These are phyloP conservation scores for Morone saxatilis DNA, from an alignment of 2,113 vertebrate species.

Conservation along the genomic window DNA sequence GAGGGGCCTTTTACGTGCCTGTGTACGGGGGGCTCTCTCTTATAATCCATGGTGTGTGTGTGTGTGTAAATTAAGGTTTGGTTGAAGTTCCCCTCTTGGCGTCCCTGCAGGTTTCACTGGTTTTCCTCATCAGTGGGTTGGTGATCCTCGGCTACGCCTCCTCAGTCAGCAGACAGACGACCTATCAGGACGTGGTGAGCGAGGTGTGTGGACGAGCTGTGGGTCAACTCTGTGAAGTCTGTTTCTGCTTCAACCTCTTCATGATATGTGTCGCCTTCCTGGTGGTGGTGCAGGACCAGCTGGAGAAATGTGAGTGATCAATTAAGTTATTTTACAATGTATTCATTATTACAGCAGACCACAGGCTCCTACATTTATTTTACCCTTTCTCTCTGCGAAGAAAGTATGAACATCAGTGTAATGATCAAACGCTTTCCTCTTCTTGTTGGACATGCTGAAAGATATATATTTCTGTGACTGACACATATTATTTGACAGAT, in stretches of 20 bases:
- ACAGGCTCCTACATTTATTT: not conserved
- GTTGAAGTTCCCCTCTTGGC: not conserved
- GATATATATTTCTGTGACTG: not conserved
- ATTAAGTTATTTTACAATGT: not conserved
- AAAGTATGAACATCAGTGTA: not conserved
- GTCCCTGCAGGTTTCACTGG: constrained; percentile 88
- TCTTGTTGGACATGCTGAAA: not conserved
- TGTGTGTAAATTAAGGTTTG: not conserved
- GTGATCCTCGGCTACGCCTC: constrained; percentile 91
- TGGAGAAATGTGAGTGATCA: constrained; percentile 91
- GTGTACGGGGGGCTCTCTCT: not conserved
- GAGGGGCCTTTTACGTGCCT: not conserved
- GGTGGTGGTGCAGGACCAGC: constrained; percentile 95
- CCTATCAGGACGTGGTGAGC: constrained; percentile 93
- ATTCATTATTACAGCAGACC: not conserved
- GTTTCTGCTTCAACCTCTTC: constrained; percentile 95
- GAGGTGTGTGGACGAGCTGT: constrained; percentile 87
- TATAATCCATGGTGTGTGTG: constrained; percentile 14
- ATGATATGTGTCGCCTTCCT: constrained; percentile 97
- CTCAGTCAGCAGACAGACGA: constrained; percentile 88
- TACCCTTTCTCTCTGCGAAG: not conserved
- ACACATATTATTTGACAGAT: not conserved
- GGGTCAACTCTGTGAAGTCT: constrained; percentile 92
- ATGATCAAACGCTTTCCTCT: not conserved
- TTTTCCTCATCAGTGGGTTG: constrained; percentile 94